Base-by-base conservation (phyloP, 2,888 invertebrate genomes). In the Thecocarcelia acutangulata region DNA sequence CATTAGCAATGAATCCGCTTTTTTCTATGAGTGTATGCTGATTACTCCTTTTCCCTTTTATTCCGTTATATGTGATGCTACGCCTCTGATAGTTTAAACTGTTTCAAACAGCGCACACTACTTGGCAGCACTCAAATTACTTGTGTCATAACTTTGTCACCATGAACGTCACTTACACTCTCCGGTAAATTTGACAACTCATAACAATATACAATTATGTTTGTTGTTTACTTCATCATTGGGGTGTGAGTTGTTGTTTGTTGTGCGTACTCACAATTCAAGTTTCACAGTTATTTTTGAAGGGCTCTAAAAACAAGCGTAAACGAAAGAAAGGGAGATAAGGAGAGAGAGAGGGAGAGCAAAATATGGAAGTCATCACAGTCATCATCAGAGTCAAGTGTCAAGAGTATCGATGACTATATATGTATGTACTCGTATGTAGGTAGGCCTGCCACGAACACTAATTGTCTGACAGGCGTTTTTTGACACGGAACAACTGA, bases 71-170 rank as follows among this genome's bases (percentile, higher is more conserved):
- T 11, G 24, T 6, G 1, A n/a, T 9, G 15, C 81, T 44, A 75
- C 82, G 19, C 6, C 70, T 8, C 78, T 78, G 82, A 0, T 9
- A 21, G 1, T 15, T 37, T 54, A 44, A 33, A 52, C 37, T 76
- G 69, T 61, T 69, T 40, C 54, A 54, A 69, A 54, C 48, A 46
- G 17, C 70, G 64, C 54, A 59, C 46, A 74, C 64, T 42, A 74
- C 59, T 78, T 64, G 64, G 56, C n/a, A 61, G 42, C 64, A 75
- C 82, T 82, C 61, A 70, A 82, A 82, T 82, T 75, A 70, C 70
- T 78, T 75, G 70, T 74, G 75, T 82, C 82, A 82, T 72, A 82
- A 82, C 78, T 82, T 82, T 82, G 78, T 78, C 82, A 82, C 82
- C 56, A 82, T 78, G 74, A 82, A 82, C 54, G 74, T 78, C 82